Evolutionary conservation across 37 sponge, comb jelly and placozoan genomes (phyloP).

Genomic region (Mnemiopsis leidyi): DNA sequence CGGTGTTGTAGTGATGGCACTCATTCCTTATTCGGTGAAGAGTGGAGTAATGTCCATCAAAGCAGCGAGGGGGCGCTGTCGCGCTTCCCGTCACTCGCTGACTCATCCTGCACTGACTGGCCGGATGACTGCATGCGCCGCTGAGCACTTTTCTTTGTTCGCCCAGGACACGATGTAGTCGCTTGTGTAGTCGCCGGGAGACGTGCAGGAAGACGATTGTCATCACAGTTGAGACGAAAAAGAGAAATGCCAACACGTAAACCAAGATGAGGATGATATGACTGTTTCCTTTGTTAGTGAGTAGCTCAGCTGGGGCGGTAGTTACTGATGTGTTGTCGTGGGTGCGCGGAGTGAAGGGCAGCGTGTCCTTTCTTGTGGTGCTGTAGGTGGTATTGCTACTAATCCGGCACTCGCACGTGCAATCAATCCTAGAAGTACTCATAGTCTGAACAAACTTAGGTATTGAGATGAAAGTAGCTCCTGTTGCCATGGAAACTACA

Average conservation of each 20-base stretch:
- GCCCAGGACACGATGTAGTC: neutral
- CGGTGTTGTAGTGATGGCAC: slow-evolving; percentile 63
- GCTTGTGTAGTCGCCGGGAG: slow-evolving; percentile 5
- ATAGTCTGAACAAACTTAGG: slow-evolving; percentile 1
- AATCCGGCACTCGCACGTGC: slow-evolving; percentile 30
- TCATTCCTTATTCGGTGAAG: slow-evolving; percentile 12
- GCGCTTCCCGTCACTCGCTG: neutral
- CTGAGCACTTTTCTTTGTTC: neutral
- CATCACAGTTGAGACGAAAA: slow-evolving; percentile 28
- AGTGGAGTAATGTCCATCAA: slow-evolving; percentile 35
- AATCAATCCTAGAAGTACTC: neutral
- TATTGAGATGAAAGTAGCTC: neutral
- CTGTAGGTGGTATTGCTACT: neutral
- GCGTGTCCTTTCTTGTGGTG: neutral
- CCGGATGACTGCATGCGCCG: neutral
- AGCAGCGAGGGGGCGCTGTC: neutral
- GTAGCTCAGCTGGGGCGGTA: neutral
- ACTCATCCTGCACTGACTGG: neutral
- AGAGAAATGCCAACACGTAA: neutral
- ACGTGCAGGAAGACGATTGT: slow-evolving; percentile 34
- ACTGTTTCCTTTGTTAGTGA: neutral
- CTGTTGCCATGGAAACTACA: slow-evolving; percentile 5
- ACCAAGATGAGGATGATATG: slow-evolving; percentile 29
- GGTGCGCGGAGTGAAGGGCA: neutral
- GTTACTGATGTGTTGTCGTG: neutral